Evolutionary conservation across 1,140 invertebrate genomes (phyloP), one percentile per base, ranked within the genome.

Genomic region (Pinna nobilis): DNA sequence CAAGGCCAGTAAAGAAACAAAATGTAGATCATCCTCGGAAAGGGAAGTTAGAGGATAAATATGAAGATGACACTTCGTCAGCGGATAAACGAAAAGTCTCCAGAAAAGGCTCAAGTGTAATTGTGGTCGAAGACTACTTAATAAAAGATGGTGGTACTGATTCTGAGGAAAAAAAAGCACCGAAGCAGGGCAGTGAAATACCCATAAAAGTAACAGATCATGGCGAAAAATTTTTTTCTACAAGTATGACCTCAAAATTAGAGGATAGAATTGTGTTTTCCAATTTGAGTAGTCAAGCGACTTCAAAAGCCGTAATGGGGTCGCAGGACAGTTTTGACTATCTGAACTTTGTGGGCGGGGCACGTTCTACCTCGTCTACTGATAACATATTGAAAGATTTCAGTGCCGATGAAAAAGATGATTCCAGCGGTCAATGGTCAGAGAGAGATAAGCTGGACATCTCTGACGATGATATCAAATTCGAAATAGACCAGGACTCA

Each of bases 211-310:
- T 1, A 23, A 11, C 25, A 44, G n/a, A 33, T 44, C 39, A n/a
- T 41, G 5, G 39, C 51, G 32, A 18, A 55, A 41, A 3, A 55
- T 71, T 28, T 64, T 71, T 30, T 55, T 64, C 25, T 59, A 71
- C 20, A 71, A 71, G 20, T 71, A 64, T 30, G 64, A 41, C 4
- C 63, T 71, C 2, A 63, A 37, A 33, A 61, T 9, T 63, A 9
- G 59, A 63, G 33, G 59, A 63, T 15, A 63, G 59, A 32, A 41
- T 39, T 15, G 11, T 63, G 3, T 23, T 1, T 25, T 41, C 59
- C 37, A 63, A 39, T 15, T 35, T 63, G 11, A 44, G 35, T 9
- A 37, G 37, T 11, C 39, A 44, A n/a, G n/a, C 39, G n/a, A 44
- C 9, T n/a, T 20, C 18, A n/a, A 18, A 25, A 30, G 39, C 28